Base-by-base conservation (phyloP, 2,888 invertebrate genomes). In the Drosophila stalkeri region DNA sequence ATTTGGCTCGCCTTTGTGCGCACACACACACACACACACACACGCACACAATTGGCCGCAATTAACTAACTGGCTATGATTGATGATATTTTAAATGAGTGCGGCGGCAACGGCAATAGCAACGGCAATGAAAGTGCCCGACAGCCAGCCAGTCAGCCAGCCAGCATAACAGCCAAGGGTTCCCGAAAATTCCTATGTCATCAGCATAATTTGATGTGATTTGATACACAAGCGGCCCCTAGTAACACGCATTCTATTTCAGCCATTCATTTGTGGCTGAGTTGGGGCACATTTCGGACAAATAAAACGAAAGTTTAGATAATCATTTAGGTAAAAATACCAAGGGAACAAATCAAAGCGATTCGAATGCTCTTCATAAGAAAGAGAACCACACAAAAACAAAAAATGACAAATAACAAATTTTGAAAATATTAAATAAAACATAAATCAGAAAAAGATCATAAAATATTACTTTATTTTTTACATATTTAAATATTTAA, bases 1-100 rank as follows among this genome's bases (percentile, higher is more conserved):
- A 81, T 74, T 80, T 84, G 79, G 64, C 66, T 83, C 68, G 77
- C 77, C 72, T 75, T 62, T 77, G 43, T 67, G 35, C 57, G 33
- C 46, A 31, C 27, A 43, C 37, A 23, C 54, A 37, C 27, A 23
- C 37, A 59, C 33, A 62, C 23, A 46, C 11, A 47, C 37, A 57
- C 20, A 31, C 62, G 8, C 47, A 61, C 52, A 67, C 68, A 80
- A 68, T 75, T 59, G 79, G 46, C 49, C 78, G 81, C 88, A 90
- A 89, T 91, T 91, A 91, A 90, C 89, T 79, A 82, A 81, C 85
- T 72, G 75, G 71, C 85, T 77, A 86, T 91, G 91, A 91, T 91
- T 91, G 91, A 91, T 91, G 91, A 90, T 89, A 75, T 91, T 91
- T 91, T 90, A 91, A 90, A 88, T 90, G 89, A 85, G 83, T 71